Base-by-base conservation (phyloP, 53 echinoderm and acorn worm species). In the Pentamera pediparva region DNA sequence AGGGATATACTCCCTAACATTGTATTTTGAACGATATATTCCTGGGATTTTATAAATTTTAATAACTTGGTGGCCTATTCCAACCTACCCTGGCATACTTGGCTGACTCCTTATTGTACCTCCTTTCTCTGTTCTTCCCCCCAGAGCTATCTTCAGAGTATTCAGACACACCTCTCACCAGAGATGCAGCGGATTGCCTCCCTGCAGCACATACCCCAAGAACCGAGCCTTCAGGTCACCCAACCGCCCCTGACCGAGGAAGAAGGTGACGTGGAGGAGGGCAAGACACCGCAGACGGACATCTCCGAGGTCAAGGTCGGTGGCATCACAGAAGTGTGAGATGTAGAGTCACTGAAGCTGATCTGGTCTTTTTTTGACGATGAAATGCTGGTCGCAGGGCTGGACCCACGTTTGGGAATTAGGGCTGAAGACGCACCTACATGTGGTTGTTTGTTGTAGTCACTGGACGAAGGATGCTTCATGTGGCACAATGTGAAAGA, bases 131-230 rank as follows among this genome's bases (percentile, higher is more conserved):
- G 54, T 65, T 26, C 5, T 39, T 39, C 10, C 54, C 58, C 22
- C 39, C 88, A 96, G 96, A 90, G 90, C 40, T 96, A 96, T 58
- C 70, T 96, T 3, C 96, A 96, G 59, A 96, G 96, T 41, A 91
- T 96, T 39, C 96, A 96, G 62, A 85, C 87, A 37, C 91, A 91
- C 62, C 75, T 96, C 15, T 96, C 96, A 3, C 96, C 96, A 4
- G 96, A 96, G 70, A 82, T 96, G 80, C 90, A 91, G 39, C 85
- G 91, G 18, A 96, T 96, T 34, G 93, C 93, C 15, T 93, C 93
- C 78, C 83, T 82, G 18, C 90, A 90, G 22, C 93, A 93, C 80
- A 83, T 89, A 32, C 93, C 93, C 2, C 65, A 89, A 6, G 92
- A 92, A 75, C 92, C 92, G 4, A 75, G 78, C 75, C 37, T 89